Evolutionary conservation across 2,888 invertebrate species (phyloP), one percentile per base, ranked within the genome.

Genomic region (Caenorhabditis imperialis): DNA sequence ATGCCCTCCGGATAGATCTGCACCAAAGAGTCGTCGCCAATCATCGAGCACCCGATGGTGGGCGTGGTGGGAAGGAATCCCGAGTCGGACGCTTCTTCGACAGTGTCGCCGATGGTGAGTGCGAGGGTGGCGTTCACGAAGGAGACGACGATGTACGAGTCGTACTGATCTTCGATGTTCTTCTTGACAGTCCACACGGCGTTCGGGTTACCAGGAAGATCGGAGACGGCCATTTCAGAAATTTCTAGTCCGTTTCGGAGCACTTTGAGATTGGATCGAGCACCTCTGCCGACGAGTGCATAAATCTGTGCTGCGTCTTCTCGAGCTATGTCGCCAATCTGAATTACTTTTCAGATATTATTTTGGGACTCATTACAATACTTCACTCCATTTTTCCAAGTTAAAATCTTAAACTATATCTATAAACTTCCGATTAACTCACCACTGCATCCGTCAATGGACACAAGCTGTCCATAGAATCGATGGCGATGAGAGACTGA

Each of bases 41-140:
- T 92, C 35, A 97, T 94, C 10, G 96, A 95, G 90, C 99, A 99
- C 77, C 95, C 94, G n/a, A 99, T 91, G 0, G 99, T 99, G 0
- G 98, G 97, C 0, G 98, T 98, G 0, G 98, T 99, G 72, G 98
- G 98, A 86, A 99, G 91, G 89, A 99, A 99, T 45, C 99, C 99
- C 76, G 98, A 98, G 90, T 99, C 99, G 0, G 98, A 96, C 23
- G 99, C 99, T 93, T 99, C 99, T 90, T 99, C 99, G n/a, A 99
- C 99, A 14, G 98, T 99, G 90, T 99, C 99, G 83, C 99, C 99
- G 89, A 99, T 99, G 85, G 96, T 96, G 87, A 99, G 92, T 79
- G 99, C 99, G 88, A 99, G 92, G 16, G 99, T 99, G 84, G 99
- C 99, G 89, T 94, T 94, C 78, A 96, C 94, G 93, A 99, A 99